A percentile compares a stretch with the other conserved stretches of the same genome.
These are phyloP conservation scores for Ovibos moschatus DNA, from an alignment of 2,113 vertebrate genomes.

Conservation along the genomic window DNA sequence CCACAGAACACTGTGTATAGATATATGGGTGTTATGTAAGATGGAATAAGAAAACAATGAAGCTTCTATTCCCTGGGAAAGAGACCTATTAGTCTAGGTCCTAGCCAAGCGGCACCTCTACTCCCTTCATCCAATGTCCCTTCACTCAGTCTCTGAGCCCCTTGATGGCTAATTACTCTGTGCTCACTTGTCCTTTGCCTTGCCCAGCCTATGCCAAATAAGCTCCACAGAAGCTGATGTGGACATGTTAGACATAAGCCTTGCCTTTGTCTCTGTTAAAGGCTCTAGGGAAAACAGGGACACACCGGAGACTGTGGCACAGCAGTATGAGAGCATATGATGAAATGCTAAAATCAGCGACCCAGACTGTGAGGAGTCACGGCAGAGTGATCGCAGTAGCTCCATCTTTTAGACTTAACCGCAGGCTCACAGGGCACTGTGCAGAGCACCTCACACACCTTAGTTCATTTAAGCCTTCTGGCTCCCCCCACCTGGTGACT, in stretches of 20 bases:
- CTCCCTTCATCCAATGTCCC: neutral
- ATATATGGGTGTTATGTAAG: neutral
- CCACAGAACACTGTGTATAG: neutral
- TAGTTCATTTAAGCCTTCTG: neutral
- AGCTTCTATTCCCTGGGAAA: neutral
- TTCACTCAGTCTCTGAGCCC: neutral
- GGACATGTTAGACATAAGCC: neutral
- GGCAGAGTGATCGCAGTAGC: neutral
- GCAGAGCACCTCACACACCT: neutral
- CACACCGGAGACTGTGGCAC: neutral
- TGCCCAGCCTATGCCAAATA: neutral
- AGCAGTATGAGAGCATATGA: neutral
- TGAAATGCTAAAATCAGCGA: neutral
- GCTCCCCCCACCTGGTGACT: neutral
- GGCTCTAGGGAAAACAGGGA: neutral
- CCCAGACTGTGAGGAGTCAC: neutral
- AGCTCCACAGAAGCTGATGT: neutral
- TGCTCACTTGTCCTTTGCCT: neutral
- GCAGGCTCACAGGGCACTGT: neutral
- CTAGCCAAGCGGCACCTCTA: neutral
- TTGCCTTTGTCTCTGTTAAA: neutral
- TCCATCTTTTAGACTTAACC: neutral
- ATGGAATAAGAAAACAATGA: neutral
- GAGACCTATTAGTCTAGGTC: neutral
- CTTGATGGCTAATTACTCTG: neutral